Evolutionary conservation across 2,888 invertebrate species (phyloP).

Genomic region (Ormyrus thymus): DNA sequence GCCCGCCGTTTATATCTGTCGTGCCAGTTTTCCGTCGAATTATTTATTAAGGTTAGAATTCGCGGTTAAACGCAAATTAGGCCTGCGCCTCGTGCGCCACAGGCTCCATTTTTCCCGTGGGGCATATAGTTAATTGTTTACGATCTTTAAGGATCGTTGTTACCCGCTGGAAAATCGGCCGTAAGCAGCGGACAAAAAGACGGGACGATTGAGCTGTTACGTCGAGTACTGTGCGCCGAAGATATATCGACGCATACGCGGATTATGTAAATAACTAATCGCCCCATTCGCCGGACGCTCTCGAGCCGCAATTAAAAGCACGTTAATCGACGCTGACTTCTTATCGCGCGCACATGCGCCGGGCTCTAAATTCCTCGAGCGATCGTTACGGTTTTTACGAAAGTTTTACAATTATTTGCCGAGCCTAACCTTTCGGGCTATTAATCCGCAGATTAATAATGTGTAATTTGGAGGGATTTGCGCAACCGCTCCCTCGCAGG

Average conservation of each 20-base stretch:
- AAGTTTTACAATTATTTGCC: no score
- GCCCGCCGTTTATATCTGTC: background rate
- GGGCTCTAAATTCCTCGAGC: no score
- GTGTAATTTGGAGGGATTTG: no score
- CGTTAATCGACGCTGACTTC: no score
- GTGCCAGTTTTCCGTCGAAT: conserved; percentile 40
- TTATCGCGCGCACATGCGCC: no score
- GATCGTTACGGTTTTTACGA: no score
- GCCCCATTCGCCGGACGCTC: background rate
- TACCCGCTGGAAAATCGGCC: conserved; percentile 32
- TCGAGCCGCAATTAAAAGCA: no score
- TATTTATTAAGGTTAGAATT: conserved; percentile 47
- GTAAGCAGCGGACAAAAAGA: conserved; percentile 1
- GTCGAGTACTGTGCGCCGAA: background rate
- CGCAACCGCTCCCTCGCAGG: background rate
- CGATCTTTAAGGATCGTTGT: conserved; percentile 41
- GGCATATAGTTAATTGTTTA: conserved; percentile 33
- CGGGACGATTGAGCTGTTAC: conserved; percentile 17
- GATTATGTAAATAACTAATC: conserved; percentile 24
- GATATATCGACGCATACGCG: background rate
- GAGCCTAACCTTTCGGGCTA: no score
- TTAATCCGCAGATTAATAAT: no score
- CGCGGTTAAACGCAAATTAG: conserved; percentile 44
- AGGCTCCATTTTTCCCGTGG: no score
- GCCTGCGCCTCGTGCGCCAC: background rate